phyloP scores from a whole-genome alignment of 2,888 invertebrate species.

The Labia minor region DNA sequence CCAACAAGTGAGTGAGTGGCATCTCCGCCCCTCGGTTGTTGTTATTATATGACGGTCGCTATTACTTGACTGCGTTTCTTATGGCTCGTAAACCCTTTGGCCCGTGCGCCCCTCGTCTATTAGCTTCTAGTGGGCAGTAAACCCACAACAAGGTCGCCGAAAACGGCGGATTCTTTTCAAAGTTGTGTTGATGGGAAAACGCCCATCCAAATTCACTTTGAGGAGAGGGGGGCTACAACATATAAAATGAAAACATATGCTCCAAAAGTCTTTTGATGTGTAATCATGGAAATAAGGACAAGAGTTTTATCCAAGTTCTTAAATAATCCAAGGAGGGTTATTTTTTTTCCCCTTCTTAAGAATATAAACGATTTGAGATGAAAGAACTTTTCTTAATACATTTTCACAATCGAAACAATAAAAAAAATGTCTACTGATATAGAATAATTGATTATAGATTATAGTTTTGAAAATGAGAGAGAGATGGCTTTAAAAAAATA shows the following conservation, averaged over 20 bases:
- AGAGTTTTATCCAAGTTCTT: too few relatives aligned
- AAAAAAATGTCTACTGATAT: too few relatives aligned
- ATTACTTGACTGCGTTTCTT: constrained; percentile 8
- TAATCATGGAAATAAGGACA: too few relatives aligned
- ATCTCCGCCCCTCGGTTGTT: neutral
- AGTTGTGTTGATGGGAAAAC: neutral
- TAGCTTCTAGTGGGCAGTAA: constrained; percentile 6
- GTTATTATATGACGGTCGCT: neutral
- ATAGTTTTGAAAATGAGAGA: too few relatives aligned
- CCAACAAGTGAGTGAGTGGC: neutral
- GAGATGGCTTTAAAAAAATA: too few relatives aligned
- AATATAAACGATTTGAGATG: too few relatives aligned
- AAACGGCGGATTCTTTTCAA: neutral
- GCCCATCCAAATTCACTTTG: neutral
- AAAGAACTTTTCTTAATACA: too few relatives aligned
- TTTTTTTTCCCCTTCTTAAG: too few relatives aligned
- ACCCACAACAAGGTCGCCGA: constrained; percentile 2
- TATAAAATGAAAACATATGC: neutral
- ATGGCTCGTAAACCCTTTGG: neutral
- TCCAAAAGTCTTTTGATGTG: neutral
- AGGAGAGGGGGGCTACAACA: neutral
- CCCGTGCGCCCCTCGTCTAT: neutral
- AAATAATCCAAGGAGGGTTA: too few relatives aligned
- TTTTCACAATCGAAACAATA: too few relatives aligned
- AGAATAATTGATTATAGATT: too few relatives aligned